Conservation (phyloP, 2,888 invertebrate species). For the Gortyna flavago region DNA sequence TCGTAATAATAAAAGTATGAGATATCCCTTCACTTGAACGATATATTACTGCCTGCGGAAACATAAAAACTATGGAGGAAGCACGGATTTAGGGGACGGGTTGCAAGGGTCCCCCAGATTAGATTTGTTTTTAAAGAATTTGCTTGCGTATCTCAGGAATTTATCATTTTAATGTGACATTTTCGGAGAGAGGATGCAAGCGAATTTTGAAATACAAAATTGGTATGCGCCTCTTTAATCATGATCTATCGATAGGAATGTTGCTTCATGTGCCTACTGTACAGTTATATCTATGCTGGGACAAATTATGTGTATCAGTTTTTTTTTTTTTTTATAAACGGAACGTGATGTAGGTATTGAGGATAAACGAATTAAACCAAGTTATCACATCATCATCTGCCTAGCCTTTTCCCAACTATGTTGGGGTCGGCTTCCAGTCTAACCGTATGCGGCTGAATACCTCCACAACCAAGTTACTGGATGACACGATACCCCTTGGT, state of each 20-base stretch:
- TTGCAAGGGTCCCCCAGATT: constrained; percentile 45
- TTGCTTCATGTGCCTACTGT: neutral
- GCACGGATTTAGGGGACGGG: constrained; percentile 46
- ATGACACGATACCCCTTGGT: no score
- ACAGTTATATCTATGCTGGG: neutral
- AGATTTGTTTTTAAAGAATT: constrained; percentile 61
- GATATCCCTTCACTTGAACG: constrained; percentile 80
- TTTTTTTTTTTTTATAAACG: neutral
- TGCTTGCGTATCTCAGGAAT: constrained; percentile 43
- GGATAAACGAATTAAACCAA: neutral
- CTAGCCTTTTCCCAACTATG: neutral
- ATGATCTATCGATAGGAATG: constrained; percentile 19
- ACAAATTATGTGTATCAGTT: neutral
- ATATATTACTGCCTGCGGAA: constrained; percentile 85
- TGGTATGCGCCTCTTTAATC: constrained; percentile 13
- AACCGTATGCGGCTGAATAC: no score
- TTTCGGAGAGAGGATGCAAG: constrained; percentile 26
- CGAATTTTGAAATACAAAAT: constrained; percentile 20
- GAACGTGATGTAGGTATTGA: neutral
- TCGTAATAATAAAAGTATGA: constrained; percentile 87
- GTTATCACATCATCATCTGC: neutral
- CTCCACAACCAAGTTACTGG: no score
- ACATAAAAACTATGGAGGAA: constrained; percentile 77
- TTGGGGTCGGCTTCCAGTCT: no score
- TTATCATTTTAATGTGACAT: constrained; percentile 63